These are phyloP conservation scores for Tragelaphus buxtoni DNA, from an alignment of 2,113 vertebrate genomes.

Conservation along the genomic window DNA sequence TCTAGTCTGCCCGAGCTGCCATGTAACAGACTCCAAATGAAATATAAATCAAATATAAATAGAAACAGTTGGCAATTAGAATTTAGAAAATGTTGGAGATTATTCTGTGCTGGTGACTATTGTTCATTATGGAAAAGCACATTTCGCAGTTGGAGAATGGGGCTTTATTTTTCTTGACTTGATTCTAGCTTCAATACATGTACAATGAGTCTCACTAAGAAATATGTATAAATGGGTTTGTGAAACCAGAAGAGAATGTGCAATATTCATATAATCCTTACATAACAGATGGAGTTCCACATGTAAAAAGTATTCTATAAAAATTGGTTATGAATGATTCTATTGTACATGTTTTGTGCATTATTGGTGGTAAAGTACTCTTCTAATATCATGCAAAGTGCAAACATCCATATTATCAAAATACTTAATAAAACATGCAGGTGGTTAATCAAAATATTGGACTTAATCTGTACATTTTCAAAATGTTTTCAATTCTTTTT, in stretches of 20 bases:
- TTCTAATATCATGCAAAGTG: constrained; percentile 76
- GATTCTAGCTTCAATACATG: constrained; percentile 44
- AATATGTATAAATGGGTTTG: constrained; percentile 67
- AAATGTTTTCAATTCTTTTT: constrained; percentile 65
- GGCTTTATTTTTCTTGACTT: constrained; percentile 59
- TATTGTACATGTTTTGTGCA: constrained; percentile 52
- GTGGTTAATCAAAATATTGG: constrained; percentile 75
- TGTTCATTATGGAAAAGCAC: constrained; percentile 51
- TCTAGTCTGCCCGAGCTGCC: constrained; percentile 51
- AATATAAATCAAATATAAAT: constrained; percentile 75
- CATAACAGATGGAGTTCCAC: constrained; percentile 46
- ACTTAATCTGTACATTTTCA: constrained; percentile 62
- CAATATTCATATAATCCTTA: constrained; percentile 53
- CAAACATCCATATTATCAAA: constrained; percentile 78
- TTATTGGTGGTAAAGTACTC: constrained; percentile 54
- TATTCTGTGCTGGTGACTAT: constrained; percentile 76
- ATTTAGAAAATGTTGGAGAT: constrained; percentile 70
- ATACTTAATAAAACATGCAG: constrained; percentile 75
- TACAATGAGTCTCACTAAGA: constrained; percentile 67
- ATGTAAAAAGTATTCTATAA: constrained; percentile 62
- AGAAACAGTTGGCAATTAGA: constrained; percentile 72
- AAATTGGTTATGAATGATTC: constrained; percentile 66
- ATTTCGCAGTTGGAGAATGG: neutral
- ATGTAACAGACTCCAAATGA: constrained; percentile 63
- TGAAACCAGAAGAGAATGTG: constrained; percentile 62